Base-by-base conservation (phyloP, 2,888 invertebrate genomes). In the Hipparchia semele region DNA sequence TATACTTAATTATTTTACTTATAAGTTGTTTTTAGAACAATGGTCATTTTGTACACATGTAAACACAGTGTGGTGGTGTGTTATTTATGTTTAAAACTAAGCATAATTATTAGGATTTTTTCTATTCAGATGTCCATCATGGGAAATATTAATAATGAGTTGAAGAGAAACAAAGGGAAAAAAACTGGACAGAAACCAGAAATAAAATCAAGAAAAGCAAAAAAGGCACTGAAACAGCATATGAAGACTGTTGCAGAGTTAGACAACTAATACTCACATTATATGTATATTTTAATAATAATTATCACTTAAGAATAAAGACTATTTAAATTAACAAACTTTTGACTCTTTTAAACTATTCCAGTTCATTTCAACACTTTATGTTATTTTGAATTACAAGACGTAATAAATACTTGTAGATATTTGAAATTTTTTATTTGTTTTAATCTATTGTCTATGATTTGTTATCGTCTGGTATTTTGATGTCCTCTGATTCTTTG, bases 141-240 rank as follows among this genome's bases (percentile, higher is more conserved):
- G 80, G 83, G 90, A 75, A 89, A 92, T 69, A 95, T 95, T 69
- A 89, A 88, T 79, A 86, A 87, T 77, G 94, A 94, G 81, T 80
- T 95, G 59, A 78, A 78, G 54, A 86, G 78, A 78, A 81, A 75
- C 70, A 84, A 81, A 78, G 78, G 76, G 61, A 79, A 83, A 76
- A 79, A 81, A 72, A 6, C 64, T 49, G 77, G 72, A 73, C 81
- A 81, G 67, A 85, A 82, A 76, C 88, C 85, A 6, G 77, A 79
- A 33, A 80, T 82, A 73, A 86, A 82, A 73, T 94, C 95, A 46
- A 94, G 94, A 76, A 95, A 95, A 86, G 85, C 83, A 46, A 94
- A 92, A 79, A 94, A 95, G 81, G 92, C 94, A 4, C 79, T 92
- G 64, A 82, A 84, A 79, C 94, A 87, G 77, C 95, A 96, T 78